Conservation (phyloP, 2,113 vertebrate species). For the Callopanchax toddi region DNA sequence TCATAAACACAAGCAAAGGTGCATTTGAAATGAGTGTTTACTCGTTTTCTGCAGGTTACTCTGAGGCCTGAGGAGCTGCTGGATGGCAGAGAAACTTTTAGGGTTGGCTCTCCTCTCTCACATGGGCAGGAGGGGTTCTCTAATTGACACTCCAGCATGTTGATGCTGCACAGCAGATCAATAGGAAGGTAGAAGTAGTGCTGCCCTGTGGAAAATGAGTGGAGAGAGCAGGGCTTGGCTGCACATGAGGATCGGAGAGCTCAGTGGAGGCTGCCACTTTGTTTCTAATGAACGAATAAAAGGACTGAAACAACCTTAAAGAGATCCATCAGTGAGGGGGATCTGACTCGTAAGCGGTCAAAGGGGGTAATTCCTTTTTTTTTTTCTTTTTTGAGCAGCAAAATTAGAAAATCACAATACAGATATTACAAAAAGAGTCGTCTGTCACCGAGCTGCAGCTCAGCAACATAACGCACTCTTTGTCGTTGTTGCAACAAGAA, state of each 20-base stretch:
- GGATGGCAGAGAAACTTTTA: slow-evolving; percentile 48
- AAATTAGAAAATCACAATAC: slow-evolving; percentile 1
- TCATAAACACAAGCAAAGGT: slow-evolving; percentile 43
- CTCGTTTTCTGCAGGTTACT: slow-evolving; percentile 39
- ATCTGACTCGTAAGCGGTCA: slow-evolving; percentile 14
- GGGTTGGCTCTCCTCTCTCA: slow-evolving; percentile 52
- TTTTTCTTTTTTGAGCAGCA: slow-evolving; percentile 1
- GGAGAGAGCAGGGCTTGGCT: slow-evolving; percentile 39
- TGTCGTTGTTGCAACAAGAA: neutral
- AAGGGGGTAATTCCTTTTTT: slow-evolving; percentile 1
- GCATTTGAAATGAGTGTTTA: slow-evolving; percentile 44
- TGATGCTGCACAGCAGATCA: slow-evolving; percentile 71
- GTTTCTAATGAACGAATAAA: slow-evolving; percentile 24
- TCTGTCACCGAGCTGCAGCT: slow-evolving; percentile 31
- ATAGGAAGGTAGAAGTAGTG: slow-evolving; percentile 63
- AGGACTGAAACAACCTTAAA: slow-evolving; percentile 24
- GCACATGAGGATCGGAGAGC: slow-evolving; percentile 31
- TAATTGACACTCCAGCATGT: slow-evolving; percentile 75
- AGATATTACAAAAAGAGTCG: slow-evolving; percentile 13
- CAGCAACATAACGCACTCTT: slow-evolving; percentile 1
- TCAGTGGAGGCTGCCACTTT: slow-evolving; percentile 22
- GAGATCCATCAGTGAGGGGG: slow-evolving; percentile 16
- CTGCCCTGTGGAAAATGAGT: slow-evolving; percentile 61
- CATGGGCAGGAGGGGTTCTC: slow-evolving; percentile 67
- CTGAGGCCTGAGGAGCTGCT: slow-evolving; percentile 50